These are phyloP conservation scores for Chrysopa pallens DNA, from an alignment of 1,140 invertebrate genomes.

Conservation along the genomic window DNA sequence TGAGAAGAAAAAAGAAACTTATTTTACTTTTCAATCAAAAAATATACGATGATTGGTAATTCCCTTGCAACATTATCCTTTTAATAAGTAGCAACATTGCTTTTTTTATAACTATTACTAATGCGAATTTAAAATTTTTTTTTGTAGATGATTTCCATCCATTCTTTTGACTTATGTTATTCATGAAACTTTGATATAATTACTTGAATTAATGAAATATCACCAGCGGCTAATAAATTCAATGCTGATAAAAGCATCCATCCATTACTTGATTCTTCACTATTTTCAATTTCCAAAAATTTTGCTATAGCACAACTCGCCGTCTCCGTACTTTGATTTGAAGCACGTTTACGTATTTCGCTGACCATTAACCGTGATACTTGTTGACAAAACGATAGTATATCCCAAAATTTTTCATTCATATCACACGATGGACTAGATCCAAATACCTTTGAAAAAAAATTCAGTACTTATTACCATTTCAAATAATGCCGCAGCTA, in stretches of 20 bases:
- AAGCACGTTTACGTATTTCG: constrained; percentile 81
- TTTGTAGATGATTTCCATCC: no score
- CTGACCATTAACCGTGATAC: constrained; percentile 89
- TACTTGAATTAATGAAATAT: constrained; percentile 52
- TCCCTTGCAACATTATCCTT: no score
- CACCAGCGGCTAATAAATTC: constrained; percentile 76
- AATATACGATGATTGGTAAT: no score
- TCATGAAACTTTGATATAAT: no score
- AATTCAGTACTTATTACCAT: no score
- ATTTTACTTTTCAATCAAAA: no score
- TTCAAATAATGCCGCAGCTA: no score
- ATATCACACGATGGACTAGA: constrained; percentile 77
- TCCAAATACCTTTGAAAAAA: constrained; percentile 63
- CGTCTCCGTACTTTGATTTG: constrained; percentile 88
- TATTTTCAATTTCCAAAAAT: constrained; percentile 85
- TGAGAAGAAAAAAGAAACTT: no score
- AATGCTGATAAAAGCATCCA: constrained; percentile 89
- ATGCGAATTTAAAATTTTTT: no score
- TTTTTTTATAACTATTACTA: no score
- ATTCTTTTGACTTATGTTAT: no score
- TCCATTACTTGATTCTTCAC: constrained; percentile 83
- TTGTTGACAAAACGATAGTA: constrained; percentile 81
- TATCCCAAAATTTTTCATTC: constrained; percentile 90
- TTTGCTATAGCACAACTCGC: constrained; percentile 91
- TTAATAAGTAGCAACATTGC: no score